Conservation (phyloP, 2,113 vertebrate genomes). For the Grantiella picta region DNA sequence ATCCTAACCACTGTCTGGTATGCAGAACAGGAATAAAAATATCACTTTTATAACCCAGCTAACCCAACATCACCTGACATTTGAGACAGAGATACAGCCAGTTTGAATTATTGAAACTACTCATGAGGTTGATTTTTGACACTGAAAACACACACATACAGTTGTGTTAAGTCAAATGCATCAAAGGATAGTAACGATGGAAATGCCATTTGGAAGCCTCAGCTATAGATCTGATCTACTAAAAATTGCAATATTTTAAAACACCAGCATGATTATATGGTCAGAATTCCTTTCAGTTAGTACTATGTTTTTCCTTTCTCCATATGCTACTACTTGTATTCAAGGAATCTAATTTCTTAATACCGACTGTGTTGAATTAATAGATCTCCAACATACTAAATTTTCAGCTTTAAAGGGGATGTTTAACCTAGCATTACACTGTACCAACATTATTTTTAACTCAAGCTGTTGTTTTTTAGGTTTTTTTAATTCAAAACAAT, state of each 20-base stretch:
- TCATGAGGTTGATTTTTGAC: neutral
- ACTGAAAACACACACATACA: neutral
- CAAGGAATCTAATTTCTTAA: conserved; percentile 11
- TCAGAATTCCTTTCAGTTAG: neutral
- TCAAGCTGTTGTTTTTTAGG: neutral
- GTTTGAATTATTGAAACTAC: neutral
- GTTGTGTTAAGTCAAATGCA: neutral
- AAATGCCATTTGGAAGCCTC: neutral
- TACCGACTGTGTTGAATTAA: conserved; percentile 10
- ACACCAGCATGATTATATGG: neutral
- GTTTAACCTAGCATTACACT: neutral
- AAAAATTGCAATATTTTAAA: neutral
- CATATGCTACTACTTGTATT: conserved; percentile 12
- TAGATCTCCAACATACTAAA: neutral
- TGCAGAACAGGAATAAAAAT: neutral
- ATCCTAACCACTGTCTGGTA: neutral
- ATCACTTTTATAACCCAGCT: neutral
- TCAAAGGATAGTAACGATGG: neutral
- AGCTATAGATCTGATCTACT: neutral
- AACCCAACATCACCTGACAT: neutral
- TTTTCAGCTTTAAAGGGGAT: neutral
- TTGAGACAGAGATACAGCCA: neutral
- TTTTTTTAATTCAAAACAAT: neutral
- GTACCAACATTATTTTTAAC: neutral
- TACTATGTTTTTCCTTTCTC: neutral